Conservation (phyloP, 2,888 invertebrate species). For the Erebia palarica region DNA sequence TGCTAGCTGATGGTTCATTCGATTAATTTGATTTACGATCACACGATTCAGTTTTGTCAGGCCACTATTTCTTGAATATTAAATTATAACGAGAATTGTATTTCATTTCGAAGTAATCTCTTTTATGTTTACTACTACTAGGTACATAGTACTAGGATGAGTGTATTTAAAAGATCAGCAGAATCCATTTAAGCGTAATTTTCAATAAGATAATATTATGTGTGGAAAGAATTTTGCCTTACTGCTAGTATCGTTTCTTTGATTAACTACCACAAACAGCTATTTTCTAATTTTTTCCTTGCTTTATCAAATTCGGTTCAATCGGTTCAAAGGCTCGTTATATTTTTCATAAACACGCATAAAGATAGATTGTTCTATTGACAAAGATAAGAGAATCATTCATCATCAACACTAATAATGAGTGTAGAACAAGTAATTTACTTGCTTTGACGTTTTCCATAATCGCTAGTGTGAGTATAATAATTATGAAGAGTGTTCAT, state of each 20-base stretch:
- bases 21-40: constrained; percentile 36
- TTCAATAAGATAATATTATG: too few species aligned
- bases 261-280: too few species aligned
- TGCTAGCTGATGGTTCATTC: constrained; percentile 31
- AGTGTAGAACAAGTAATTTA: background rate
- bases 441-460: background rate
- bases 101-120: background rate
- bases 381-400: background rate
- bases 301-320: background rate
- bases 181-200: too few species aligned
- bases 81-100: background rate
- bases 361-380: background rate
- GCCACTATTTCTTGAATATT: background rate
- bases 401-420: background rate
- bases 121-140: background rate
- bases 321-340: background rate
- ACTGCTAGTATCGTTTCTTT: too few species aligned
- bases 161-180: too few species aligned
- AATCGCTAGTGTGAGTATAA: background rate
- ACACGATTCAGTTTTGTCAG: background rate
- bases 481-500: background rate
- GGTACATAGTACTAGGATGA: too few species aligned
- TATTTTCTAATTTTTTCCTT: background rate
- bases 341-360: background rate
- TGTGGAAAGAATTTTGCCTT: too few species aligned